phyloP scores from a whole-genome alignment of 1,140 invertebrate species.

The Euura saliciscinereae region DNA sequence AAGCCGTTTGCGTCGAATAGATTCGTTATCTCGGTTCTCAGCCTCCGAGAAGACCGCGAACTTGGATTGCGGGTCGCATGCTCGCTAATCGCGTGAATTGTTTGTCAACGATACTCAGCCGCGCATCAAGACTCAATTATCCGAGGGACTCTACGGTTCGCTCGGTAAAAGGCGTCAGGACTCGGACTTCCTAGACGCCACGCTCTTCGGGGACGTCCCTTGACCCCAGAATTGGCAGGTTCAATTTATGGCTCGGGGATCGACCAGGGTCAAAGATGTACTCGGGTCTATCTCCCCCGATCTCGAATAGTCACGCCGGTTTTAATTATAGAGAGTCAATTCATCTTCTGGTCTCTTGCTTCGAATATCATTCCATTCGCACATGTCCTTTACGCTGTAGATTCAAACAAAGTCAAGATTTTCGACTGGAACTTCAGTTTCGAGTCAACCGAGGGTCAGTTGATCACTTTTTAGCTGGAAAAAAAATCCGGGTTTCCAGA shows the following conservation, averaged over 20 bases:
- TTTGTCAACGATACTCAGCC: not conserved
- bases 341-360: not conserved
- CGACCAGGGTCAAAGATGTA: not conserved
- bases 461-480: too few relatives aligned
- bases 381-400: too few relatives aligned
- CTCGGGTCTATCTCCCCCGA: not conserved
- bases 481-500: too few relatives aligned
- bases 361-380: too few relatives aligned
- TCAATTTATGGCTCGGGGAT: not conserved
- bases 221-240: conserved; percentile 2
- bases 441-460: too few relatives aligned
- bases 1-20: conserved; percentile 28
- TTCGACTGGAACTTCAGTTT: too few relatives aligned
- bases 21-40: not conserved
- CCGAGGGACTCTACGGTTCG: not conserved
- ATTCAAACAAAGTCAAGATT: too few relatives aligned
- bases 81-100: not conserved
- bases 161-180: too few relatives aligned
- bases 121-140: not conserved
- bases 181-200: too few relatives aligned
- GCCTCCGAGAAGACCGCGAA: not conserved
- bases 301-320: conserved; percentile 2
- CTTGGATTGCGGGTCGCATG: not conserved
- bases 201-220: not conserved
- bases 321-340: not conserved